Conservation (phyloP, 53 echinoderm and acorn worm genomes). For the Henricia sp. region DNA sequence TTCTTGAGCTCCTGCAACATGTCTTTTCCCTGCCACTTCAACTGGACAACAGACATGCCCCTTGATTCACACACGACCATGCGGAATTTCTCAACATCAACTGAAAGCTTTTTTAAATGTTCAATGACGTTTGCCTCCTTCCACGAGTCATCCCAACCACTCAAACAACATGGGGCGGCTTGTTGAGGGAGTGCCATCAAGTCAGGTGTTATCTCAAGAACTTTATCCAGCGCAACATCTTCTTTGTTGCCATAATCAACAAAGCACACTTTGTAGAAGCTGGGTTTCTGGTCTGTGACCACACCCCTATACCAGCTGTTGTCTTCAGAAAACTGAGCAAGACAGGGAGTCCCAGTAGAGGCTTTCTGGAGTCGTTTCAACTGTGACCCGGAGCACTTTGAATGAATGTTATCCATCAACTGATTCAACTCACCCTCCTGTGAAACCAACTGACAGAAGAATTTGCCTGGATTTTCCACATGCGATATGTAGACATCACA, state of each 20-base stretch:
- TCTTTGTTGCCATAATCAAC: slow-evolving; percentile 96
- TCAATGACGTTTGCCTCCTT: slow-evolving; percentile 52
- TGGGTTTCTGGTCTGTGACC: slow-evolving; percentile 71
- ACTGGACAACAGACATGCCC: slow-evolving; percentile 87
- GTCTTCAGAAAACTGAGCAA: slow-evolving; percentile 86
- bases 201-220: slow-evolving; percentile 73
- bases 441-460: slow-evolving; percentile 93
- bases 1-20: slow-evolving; percentile 66
- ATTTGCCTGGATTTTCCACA: slow-evolving; percentile 75
- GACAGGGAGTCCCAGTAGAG: slow-evolving; percentile 77
- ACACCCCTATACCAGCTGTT: slow-evolving; percentile 93
- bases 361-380: slow-evolving; percentile 58
- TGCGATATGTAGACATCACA: slow-evolving; percentile 81
- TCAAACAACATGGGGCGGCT: slow-evolving; percentile 82
- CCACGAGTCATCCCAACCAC: slow-evolving; percentile 68
- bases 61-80: slow-evolving; percentile 62
- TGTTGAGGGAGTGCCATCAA: slow-evolving; percentile 79
- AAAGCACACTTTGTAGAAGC: slow-evolving; percentile 77
- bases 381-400: slow-evolving; percentile 36
- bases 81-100: slow-evolving; percentile 73
- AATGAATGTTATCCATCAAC: slow-evolving; percentile 75
- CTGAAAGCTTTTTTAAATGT: slow-evolving; percentile 64
- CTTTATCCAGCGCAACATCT: slow-evolving; percentile 61
- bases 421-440: slow-evolving; percentile 72
- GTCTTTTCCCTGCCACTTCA: slow-evolving; percentile 74